phyloP scores from a whole-genome alignment of 1,140 invertebrate species.

The Aphelinus certus region DNA sequence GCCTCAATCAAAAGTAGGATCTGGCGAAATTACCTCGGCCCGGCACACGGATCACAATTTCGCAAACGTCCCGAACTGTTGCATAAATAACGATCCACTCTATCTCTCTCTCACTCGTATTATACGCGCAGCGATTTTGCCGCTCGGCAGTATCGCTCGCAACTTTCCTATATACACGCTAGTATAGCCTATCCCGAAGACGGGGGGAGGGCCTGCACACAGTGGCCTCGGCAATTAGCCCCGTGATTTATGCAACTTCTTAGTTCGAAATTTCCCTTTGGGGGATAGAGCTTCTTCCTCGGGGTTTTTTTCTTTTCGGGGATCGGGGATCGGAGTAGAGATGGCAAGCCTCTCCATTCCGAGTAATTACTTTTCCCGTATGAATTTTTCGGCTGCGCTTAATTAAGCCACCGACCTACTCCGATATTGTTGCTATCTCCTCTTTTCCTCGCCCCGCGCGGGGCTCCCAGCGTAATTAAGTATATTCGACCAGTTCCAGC shows the following conservation, averaged over 20 bases:
- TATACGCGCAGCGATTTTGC: neutral
- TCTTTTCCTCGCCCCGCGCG: too few species aligned
- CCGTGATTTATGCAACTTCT: constrained; percentile 29
- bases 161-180: neutral
- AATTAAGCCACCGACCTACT: neutral
- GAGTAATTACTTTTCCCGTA: constrained; percentile 13
- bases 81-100: constrained; percentile 24
- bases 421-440: too few species aligned
- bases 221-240: constrained; percentile 21
- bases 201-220: neutral
- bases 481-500: too few species aligned
- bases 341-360: neutral
- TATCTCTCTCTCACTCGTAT: neutral
- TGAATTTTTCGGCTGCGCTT: constrained; percentile 10
- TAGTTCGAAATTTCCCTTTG: constrained; percentile 17
- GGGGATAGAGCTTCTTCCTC: neutral
- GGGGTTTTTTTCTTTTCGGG: neutral
- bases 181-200: constrained; percentile 17
- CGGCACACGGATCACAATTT: neutral
- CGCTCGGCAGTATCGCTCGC: neutral
- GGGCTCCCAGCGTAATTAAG: too few species aligned
- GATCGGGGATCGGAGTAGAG: too few species aligned
- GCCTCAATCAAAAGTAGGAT: too few species aligned
- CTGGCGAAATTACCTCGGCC: neutral
- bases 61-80: neutral